Evolutionary conservation across 2,113 vertebrate genomes (phyloP), one percentile per base, ranked within the genome.

Genomic region (Otocyon megalotis): DNA sequence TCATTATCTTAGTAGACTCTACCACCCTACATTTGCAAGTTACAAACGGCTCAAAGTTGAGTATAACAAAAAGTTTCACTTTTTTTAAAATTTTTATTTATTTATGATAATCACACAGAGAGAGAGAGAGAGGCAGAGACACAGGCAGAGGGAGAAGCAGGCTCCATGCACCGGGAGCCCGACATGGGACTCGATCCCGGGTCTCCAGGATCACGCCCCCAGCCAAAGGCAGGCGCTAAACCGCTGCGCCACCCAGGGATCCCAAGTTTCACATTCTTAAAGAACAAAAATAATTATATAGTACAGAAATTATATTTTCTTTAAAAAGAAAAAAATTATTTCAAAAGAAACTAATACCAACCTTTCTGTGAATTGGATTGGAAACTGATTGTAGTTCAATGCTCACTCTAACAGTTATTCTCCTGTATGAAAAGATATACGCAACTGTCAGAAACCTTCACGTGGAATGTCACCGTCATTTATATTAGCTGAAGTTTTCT

Each of bases 281-380:
- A 92, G 8, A 89, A 85, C 8, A 67, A 94, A 88, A 62, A 60
- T 5, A 76, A 85, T 72, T 93, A 81, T 24, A 43, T 71, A n/a
- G 53, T 76, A 35, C 8, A 58, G 30, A 94, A 90, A 80, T 85
- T 26, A 56, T n/a, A 81, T 84, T 90, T 43, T 43, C 43, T 43
- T 90, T 35, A 56, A 72, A 81, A 92, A 88, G 58, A 56, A 11
- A 19, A 35, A 76, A 43, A 76, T 17, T 77, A 63, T 90, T 79
- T 53, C 15, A 63, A 53, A 58, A 74, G 28, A 95, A 92, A 72
- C 63, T 88, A 96, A 93, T 93, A 99, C 99, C 98, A 94, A 99
- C 99, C 98, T 99, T 99, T 98, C 98, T 99, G 97, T 99, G 99
- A 67, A 99, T 98, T 30, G 99, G 99, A 98, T 98, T 99, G 82